Evolutionary conservation across 2,888 invertebrate species (phyloP).

Genomic region (Tyria jacobaeae): DNA sequence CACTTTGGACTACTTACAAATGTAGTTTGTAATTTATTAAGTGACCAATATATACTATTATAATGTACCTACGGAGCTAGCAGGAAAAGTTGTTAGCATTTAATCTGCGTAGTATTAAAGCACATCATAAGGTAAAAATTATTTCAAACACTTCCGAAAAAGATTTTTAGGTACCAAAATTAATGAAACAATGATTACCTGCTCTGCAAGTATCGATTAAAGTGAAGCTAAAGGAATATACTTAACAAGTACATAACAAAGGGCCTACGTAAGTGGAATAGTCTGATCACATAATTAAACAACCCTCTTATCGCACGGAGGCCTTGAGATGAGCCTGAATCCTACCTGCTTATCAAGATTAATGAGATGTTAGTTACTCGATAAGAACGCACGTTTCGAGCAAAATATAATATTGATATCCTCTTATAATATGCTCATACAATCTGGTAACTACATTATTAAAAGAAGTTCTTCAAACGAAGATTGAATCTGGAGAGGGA

Average conservation of each 20-base stretch:
- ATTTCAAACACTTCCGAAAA: constrained; percentile 7
- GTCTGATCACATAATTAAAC: constrained; percentile 46
- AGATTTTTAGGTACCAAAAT: constrained; percentile 8
- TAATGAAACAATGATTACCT: background rate
- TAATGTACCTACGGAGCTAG: background rate
- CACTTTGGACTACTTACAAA: constrained; percentile 17
- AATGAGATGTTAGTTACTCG: constrained; percentile 59
- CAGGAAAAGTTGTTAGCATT: constrained; percentile 19
- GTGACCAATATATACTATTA: constrained; percentile 19
- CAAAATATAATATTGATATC: constrained; percentile 36
- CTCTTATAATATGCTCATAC: background rate
- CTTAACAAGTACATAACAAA: constrained; percentile 24
- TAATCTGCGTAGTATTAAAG: constrained; percentile 10
- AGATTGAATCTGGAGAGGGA: background rate
- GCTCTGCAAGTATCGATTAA: constrained; percentile 5
- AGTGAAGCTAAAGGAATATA: constrained; percentile 18
- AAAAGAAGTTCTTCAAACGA: background rate
- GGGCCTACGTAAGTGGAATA: constrained; percentile 29
- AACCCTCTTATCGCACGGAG: constrained; percentile 68
- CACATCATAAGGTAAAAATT: constrained; percentile 13
- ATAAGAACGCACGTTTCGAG: constrained; percentile 44
- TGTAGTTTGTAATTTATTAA: constrained; percentile 25
- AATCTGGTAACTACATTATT: too few species aligned
- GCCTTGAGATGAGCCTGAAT: constrained; percentile 74
- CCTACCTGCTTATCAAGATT: constrained; percentile 77